Percentiles rank a stretch among this genome's conserved stretches.
Evolutionary conservation across 2,888 invertebrate species (phyloP).

Genomic region (Pachydiplax longipennis): DNA sequence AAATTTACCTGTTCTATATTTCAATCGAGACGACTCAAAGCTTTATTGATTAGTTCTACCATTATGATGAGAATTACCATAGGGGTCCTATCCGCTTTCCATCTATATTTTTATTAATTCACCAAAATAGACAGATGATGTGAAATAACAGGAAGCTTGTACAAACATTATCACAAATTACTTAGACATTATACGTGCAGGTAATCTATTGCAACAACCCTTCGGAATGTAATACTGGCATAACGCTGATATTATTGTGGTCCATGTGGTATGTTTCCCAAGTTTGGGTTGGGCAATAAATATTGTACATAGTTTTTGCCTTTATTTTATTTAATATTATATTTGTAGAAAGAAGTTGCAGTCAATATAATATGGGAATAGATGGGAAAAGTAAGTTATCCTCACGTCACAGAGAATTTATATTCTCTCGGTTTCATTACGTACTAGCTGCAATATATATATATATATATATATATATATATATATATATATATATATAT

Average conservation of each 20-base stretch:
- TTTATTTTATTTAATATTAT: background rate
- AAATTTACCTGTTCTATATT: constrained; percentile 40
- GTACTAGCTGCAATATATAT: too few species aligned
- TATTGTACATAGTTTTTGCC: constrained; percentile 24
- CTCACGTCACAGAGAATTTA: too few species aligned
- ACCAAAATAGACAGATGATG: constrained; percentile 37
- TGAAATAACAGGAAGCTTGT: constrained; percentile 35
- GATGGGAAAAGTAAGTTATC: too few species aligned
- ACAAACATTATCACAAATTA: constrained; percentile 33
- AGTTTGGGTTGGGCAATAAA: constrained; percentile 40
- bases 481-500: too few species aligned
- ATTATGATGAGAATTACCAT: constrained; percentile 4
- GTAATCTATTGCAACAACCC: constrained; percentile 37
- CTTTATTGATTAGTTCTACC: constrained; percentile 32
- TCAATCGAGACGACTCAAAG: constrained; percentile 18
- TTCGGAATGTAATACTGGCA: constrained; percentile 10
- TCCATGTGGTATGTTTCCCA: constrained; percentile 40
- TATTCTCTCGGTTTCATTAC: too few species aligned
- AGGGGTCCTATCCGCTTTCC: constrained; percentile 13
- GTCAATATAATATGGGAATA: too few species aligned
- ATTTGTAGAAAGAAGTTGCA: background rate
- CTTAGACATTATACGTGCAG: constrained; percentile 32
- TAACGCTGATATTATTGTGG: constrained; percentile 27
- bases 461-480: too few species aligned
- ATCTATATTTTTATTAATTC: constrained; percentile 42